Conservation (phyloP, 2,888 invertebrate genomes). For the Cephonodes hylas region DNA sequence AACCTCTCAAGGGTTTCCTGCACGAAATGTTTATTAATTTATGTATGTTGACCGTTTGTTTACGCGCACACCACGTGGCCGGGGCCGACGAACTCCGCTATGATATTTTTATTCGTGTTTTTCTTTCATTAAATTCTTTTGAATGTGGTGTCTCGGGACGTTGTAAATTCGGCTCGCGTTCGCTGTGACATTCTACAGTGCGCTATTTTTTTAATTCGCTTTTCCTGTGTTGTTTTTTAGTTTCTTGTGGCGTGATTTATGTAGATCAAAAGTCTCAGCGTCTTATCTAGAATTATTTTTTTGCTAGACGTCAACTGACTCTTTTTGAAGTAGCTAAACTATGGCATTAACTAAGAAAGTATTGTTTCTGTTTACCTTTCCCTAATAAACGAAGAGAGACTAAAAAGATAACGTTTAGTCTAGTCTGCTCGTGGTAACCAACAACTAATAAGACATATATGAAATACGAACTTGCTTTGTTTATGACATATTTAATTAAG, state of each 20-base stretch:
- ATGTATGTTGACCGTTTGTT: slow-evolving; percentile 68
- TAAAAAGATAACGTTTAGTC: too few relatives aligned
- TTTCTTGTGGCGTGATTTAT: neutral
- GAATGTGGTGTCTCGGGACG: slow-evolving; percentile 36
- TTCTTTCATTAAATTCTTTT: slow-evolving; percentile 41
- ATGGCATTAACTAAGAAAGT: neutral
- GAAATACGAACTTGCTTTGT: neutral
- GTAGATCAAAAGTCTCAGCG: neutral
- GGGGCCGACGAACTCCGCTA: slow-evolving; percentile 55
- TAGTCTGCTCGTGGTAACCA: neutral
- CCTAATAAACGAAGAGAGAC: too few relatives aligned
- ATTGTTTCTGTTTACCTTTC: neutral
- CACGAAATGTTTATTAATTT: slow-evolving; percentile 71
- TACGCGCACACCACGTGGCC: slow-evolving; percentile 65
- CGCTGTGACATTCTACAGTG: neutral
- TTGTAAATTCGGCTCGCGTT: slow-evolving; percentile 19
- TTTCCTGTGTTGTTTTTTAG: neutral
- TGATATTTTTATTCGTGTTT: slow-evolving; percentile 44
- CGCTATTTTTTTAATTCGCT: slow-evolving; percentile 1
- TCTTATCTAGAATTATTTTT: neutral
- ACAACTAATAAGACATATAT: neutral
- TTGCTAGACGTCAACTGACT: neutral
- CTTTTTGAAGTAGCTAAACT: neutral
- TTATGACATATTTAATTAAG: neutral
- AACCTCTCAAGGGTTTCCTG: slow-evolving; percentile 74